Evolutionary conservation across 2,888 invertebrate species (phyloP).

Genomic region (Pammene fasciana): DNA sequence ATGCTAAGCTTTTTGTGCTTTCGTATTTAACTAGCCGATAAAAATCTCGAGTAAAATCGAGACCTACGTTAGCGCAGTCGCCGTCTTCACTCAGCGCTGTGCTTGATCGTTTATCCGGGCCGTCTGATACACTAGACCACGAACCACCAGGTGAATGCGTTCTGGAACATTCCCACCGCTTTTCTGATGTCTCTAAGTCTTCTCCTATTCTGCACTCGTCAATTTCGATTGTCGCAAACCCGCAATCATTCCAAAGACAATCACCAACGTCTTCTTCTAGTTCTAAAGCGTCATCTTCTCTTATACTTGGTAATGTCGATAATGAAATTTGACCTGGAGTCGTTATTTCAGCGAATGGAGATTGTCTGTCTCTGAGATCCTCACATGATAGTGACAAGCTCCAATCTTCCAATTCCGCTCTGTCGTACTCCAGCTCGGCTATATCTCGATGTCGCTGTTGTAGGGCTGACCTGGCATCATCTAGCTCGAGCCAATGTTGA

Average conservation of each 20-base stretch:
- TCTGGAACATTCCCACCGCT: conserved; percentile 86
- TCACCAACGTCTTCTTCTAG: conserved; percentile 89
- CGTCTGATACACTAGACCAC: conserved; percentile 83
- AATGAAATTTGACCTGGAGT: conserved; percentile 86
- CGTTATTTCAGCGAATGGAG: conserved; percentile 78
- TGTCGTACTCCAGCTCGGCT: conserved; percentile 88
- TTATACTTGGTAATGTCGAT: conserved; percentile 87
- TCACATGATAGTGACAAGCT: conserved; percentile 88
- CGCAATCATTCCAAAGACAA: conserved; percentile 89
- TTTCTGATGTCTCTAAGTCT: conserved; percentile 76
- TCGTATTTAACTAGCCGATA: conserved; percentile 91
- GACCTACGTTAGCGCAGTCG: conserved; percentile 86
- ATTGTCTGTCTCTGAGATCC: conserved; percentile 84
- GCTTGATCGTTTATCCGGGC: conserved; percentile 87
- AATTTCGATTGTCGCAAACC: conserved; percentile 86
- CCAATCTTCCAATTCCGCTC: conserved; percentile 91
- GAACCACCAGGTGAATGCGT: conserved; percentile 85
- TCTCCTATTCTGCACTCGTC: conserved; percentile 85
- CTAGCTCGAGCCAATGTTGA: conserved; percentile 89
- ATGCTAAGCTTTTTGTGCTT: conserved; percentile 90
- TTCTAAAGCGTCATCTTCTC: conserved; percentile 88
- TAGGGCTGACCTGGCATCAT: conserved; percentile 87
- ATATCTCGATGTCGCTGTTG: conserved; percentile 88
- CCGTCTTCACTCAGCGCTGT: conserved; percentile 88
- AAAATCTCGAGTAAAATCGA: conserved; percentile 91